These are phyloP conservation scores for Hermaeophaga mercurialis DNA, from an alignment of 2,888 invertebrate species.

Conservation along the genomic window DNA sequence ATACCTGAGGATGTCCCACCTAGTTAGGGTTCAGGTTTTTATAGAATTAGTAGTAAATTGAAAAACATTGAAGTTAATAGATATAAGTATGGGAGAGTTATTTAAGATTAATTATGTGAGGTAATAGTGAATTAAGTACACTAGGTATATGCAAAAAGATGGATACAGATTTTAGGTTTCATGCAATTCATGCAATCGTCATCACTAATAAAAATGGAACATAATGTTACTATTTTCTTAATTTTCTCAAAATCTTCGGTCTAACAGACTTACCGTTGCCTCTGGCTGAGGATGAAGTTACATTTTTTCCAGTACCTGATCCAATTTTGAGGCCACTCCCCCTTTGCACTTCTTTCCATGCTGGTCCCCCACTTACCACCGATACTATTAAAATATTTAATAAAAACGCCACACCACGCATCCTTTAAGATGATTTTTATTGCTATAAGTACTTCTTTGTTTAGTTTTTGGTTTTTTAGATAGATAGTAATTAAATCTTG, in stretches of 20 bases:
- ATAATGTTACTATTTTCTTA: no score
- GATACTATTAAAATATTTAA: conserved; percentile 52
- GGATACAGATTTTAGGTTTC: no score
- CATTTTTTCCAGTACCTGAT: conserved; percentile 47
- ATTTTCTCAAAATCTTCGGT: no score
- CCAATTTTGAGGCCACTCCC: conserved; percentile 54
- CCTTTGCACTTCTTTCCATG: conserved; percentile 56
- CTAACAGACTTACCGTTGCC: conserved; percentile 50
- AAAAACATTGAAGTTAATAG: no score
- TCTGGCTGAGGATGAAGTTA: conserved; percentile 43
- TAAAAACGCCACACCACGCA: conserved; percentile 51
- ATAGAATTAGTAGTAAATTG: no score
- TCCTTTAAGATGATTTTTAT: conserved; percentile 25
- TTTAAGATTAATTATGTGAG: no score
- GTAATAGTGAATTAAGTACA: no score
- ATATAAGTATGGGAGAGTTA: no score
- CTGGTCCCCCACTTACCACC: conserved; percentile 56
- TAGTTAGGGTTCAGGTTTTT: conserved; percentile 11
- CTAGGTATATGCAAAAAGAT: no score
- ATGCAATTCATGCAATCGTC: no score
- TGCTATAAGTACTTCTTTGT: conserved; percentile 2
- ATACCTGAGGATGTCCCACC: conserved; percentile 28
- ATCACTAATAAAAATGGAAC: no score
- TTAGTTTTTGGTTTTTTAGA: conserved; percentile 13
- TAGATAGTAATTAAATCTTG: no score